Evolutionary conservation across 37 sponge, comb jelly and placozoan genomes (phyloP).

Genomic region (Ephydatia muelleri): DNA sequence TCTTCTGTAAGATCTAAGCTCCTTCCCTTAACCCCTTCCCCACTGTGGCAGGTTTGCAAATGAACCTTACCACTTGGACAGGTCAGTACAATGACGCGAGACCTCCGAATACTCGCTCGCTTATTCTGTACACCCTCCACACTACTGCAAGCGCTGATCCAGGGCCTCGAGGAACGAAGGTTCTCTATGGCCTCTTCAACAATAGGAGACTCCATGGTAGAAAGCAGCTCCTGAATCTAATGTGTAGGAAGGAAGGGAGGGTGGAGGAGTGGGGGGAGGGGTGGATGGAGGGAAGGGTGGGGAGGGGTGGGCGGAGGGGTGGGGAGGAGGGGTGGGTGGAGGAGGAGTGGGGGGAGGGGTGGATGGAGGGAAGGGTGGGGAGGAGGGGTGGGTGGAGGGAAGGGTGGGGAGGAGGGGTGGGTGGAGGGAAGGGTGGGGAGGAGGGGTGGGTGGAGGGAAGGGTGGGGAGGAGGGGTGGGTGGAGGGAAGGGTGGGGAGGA

Average conservation of each 20-base stretch:
- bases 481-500: not conserved
- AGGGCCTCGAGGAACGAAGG: conserved; percentile 34
- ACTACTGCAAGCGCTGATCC: not conserved
- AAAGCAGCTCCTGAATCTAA: conserved; percentile 64
- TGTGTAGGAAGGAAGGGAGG: not conserved
- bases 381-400: not conserved
- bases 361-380: not conserved
- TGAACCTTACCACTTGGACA: not conserved
- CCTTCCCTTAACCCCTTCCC: no score
- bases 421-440: not conserved
- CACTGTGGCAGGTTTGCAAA: not conserved
- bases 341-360: conserved; percentile 2
- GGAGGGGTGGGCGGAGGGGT: not conserved
- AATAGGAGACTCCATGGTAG: conserved; percentile 35
- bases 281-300: not conserved
- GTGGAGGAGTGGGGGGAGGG: conserved; percentile 1
- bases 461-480: not conserved
- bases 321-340: not conserved
- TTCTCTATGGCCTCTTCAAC: conserved; percentile 51
- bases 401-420: not conserved
- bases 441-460: not conserved
- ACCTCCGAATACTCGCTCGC: not conserved
- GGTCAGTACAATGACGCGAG: not conserved
- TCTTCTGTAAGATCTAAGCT: no score
- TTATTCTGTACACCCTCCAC: not conserved